These are phyloP conservation scores for Euleptes europaea DNA, from an alignment of 2,113 vertebrate genomes.

Conservation along the genomic window DNA sequence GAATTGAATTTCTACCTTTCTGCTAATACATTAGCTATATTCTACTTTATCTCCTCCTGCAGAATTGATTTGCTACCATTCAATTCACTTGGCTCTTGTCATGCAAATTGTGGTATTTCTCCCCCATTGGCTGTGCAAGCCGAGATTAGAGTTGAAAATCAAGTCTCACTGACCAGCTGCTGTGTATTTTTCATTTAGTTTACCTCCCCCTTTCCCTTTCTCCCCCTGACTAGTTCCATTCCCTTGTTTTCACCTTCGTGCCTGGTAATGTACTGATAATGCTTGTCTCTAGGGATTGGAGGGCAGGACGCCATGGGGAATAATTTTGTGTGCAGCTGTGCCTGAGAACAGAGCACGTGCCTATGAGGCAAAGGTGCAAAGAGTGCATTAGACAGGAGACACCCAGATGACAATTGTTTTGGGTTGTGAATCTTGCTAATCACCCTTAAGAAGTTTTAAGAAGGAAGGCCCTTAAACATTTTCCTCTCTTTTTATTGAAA, in stretches of 20 bases:
- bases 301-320: background rate
- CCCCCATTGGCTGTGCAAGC: slow-evolving; percentile 73
- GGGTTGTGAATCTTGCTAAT: background rate
- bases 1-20: slow-evolving; percentile 73
- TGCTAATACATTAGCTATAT: slow-evolving; percentile 66
- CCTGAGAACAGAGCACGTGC: background rate
- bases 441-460: background rate
- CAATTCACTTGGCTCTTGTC: slow-evolving; percentile 76
- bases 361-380: background rate
- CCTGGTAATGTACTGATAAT: slow-evolving; percentile 45
- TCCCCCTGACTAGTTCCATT: slow-evolving; percentile 30
- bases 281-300: background rate
- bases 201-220: slow-evolving; percentile 26
- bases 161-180: slow-evolving; percentile 77
- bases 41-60: slow-evolving; percentile 76
- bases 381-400: background rate
- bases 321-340: slow-evolving; percentile 32
- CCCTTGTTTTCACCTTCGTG: slow-evolving; percentile 46
- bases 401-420: background rate
- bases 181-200: slow-evolving; percentile 60
- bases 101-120: slow-evolving; percentile 83
- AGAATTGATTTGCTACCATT: slow-evolving; percentile 78
- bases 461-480: accelerated
- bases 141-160: slow-evolving; percentile 76
- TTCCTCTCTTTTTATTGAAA: background rate